Evolutionary conservation across 2,113 vertebrate genomes (phyloP).

Genomic region (Craseonycteris thonglongyai): DNA sequence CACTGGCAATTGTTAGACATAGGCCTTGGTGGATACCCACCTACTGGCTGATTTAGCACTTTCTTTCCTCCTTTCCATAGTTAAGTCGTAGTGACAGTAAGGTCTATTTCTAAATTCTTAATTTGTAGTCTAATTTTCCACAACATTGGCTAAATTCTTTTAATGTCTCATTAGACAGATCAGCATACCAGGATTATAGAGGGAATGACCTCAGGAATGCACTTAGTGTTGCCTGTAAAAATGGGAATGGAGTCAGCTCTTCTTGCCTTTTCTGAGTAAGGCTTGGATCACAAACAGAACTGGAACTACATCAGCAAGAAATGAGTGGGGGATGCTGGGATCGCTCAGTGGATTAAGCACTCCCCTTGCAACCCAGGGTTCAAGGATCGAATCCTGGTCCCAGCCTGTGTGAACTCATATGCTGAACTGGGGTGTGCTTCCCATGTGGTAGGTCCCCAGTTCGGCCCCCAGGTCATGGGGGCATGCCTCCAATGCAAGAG

Average conservation of each 20-base stretch:
- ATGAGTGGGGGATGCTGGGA: too few relatives aligned
- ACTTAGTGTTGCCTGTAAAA: not conserved
- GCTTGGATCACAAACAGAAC: not conserved
- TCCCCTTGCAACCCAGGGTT: too few relatives aligned
- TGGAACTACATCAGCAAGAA: not conserved
- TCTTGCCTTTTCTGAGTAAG: not conserved
- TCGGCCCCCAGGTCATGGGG: too few relatives aligned
- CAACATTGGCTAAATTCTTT: not conserved
- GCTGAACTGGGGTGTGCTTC: too few relatives aligned
- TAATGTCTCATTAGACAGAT: not conserved
- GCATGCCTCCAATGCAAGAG: too few relatives aligned
- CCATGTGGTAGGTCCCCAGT: too few relatives aligned
- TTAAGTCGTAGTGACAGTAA: not conserved
- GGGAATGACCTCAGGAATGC: not conserved
- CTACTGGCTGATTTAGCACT: not conserved
- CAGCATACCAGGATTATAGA: not conserved
- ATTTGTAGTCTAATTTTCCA: not conserved
- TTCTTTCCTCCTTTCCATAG: not conserved
- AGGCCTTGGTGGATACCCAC: not conserved
- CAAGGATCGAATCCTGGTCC: too few relatives aligned
- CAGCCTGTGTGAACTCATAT: too few relatives aligned
- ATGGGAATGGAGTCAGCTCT: not conserved
- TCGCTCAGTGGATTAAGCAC: too few relatives aligned
- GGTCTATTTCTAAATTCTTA: not conserved
- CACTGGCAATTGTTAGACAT: not conserved